Conservation (phyloP, 2,113 vertebrate genomes). For the Rhinolophus ferrumequinum region DNA sequence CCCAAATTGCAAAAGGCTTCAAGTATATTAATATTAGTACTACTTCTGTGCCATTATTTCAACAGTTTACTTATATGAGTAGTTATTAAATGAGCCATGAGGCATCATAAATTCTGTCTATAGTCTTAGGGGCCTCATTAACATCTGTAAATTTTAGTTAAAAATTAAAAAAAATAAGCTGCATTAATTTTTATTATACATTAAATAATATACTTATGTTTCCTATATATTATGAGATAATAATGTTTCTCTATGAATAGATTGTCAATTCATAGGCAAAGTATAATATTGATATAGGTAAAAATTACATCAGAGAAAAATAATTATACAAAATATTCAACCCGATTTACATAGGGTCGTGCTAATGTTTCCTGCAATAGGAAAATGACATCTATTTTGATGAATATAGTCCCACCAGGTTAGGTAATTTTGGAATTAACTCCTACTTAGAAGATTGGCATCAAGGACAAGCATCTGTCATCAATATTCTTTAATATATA, state of each 20-base stretch:
- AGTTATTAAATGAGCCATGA: not conserved
- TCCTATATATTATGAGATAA: not conserved
- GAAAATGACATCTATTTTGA: not conserved
- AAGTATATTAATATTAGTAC: not conserved
- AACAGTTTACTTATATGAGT: not conserved
- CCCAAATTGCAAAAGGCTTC: not conserved
- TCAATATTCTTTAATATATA: not conserved
- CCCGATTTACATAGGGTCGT: not conserved
- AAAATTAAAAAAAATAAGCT: not conserved
- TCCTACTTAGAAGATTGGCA: not conserved
- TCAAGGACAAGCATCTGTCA: not conserved
- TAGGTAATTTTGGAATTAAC: not conserved
- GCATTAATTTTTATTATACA: not conserved
- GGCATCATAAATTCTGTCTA: not conserved
- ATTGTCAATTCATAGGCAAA: not conserved
- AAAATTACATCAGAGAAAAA: not conserved
- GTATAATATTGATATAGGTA: not conserved
- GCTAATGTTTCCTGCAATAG: not conserved
- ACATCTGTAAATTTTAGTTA: not conserved
- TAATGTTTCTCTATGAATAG: not conserved
- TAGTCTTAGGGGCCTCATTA: not conserved
- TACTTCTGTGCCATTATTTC: not conserved
- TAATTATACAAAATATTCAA: not conserved
- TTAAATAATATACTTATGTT: not conserved
- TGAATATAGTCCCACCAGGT: not conserved